Evolutionary conservation across 2,797 vertebrate genomes (phyloP), one percentile per base, ranked within the genome.

Genomic region (Onychomys arenicola): DNA sequence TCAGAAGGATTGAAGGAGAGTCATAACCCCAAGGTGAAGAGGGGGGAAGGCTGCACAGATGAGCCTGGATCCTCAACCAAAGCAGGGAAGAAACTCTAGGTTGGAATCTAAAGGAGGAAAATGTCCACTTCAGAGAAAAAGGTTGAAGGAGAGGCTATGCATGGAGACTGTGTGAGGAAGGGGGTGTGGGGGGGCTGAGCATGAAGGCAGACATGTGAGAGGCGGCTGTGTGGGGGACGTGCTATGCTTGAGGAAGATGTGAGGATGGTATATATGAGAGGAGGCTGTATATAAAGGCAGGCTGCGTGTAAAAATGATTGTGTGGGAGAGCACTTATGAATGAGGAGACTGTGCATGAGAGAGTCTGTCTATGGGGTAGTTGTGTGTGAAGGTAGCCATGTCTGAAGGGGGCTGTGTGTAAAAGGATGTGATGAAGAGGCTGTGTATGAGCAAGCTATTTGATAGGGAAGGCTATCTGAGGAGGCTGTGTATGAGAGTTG

Each of bases 101-200:
- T 4, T n/a, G 34, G 32, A 32, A 14, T 7, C 1, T 12, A 82
- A 23, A 21, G 34, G 27, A 59, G 71, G 12, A 34, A 46, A 12
- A 6, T 46, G 71, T 32, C 19, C 2, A 11, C 29, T 25, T n/a
- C 43, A 0, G 5, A 57, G 40, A 37, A 21, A 75, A 16, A 55
- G 17, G 9, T 6, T 16, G 19, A 40, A 1, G 3, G 17, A 32
- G 14, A 37, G n/a, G 13, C 25, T 0, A 9, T 6, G 14, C 23
- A 49, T 4, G 43, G 43, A 23, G 83, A 29, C 12, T 17, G 57
- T 78, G 76, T 78, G 76, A 34, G 76, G 78, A 34, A 80, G 32
- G 49, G 49, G 34, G 19, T 80, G 77, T 37, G 80, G 23, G 52
- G 14, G 17, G 21, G 13, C 27, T 0, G 34, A 5, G 14, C 29